Conservation (phyloP, 1,140 invertebrate species). For the Drosophila chauvacae region DNA sequence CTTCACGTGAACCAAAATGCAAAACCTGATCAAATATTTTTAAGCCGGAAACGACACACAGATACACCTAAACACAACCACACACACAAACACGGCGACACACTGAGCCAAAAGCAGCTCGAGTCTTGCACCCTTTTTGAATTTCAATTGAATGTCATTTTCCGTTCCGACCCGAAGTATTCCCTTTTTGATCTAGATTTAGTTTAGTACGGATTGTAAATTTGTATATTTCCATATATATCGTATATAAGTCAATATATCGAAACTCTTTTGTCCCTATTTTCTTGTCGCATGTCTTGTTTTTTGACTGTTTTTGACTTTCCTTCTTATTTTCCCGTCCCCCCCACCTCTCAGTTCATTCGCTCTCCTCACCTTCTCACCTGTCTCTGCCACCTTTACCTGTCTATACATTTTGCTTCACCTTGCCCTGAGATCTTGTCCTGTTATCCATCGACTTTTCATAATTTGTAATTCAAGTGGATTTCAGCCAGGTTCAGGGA, state of each 20-base stretch:
- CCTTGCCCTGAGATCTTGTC: slow-evolving; percentile 30
- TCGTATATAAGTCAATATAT: slow-evolving; percentile 22
- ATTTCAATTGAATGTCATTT: slow-evolving; percentile 45
- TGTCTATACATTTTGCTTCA: slow-evolving; percentile 28
- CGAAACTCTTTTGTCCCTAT: slow-evolving; percentile 48
- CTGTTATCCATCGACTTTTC: slow-evolving; percentile 48
- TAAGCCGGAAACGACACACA: slow-evolving; percentile 48
- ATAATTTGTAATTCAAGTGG: slow-evolving; percentile 78
- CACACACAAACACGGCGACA: slow-evolving; percentile 20
- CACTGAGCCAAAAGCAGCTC: slow-evolving; percentile 31
- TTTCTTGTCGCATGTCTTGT: slow-evolving; percentile 48
- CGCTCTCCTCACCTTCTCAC: slow-evolving; percentile 8
- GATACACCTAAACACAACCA: slow-evolving; percentile 27
- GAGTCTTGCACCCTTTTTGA: slow-evolving; percentile 38
- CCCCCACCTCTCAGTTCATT: slow-evolving; percentile 8
- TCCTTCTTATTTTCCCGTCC: slow-evolving; percentile 7
- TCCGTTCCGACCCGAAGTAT: slow-evolving; percentile 42
- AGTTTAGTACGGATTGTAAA: slow-evolving; percentile 42
- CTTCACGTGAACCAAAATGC: slow-evolving; percentile 40
- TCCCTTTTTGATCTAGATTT: slow-evolving; percentile 47
- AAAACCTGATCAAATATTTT: slow-evolving; percentile 48
- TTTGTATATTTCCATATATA: slow-evolving; percentile 41
- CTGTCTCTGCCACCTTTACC: slow-evolving; percentile 24
- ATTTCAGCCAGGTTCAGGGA: slow-evolving; percentile 74
- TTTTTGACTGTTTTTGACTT: slow-evolving; percentile 46